Percentiles rank a stretch among this genome's conserved stretches.
phyloP scores from a whole-genome alignment of 2,113 vertebrate genomes.

The Ammodytes dubius region DNA sequence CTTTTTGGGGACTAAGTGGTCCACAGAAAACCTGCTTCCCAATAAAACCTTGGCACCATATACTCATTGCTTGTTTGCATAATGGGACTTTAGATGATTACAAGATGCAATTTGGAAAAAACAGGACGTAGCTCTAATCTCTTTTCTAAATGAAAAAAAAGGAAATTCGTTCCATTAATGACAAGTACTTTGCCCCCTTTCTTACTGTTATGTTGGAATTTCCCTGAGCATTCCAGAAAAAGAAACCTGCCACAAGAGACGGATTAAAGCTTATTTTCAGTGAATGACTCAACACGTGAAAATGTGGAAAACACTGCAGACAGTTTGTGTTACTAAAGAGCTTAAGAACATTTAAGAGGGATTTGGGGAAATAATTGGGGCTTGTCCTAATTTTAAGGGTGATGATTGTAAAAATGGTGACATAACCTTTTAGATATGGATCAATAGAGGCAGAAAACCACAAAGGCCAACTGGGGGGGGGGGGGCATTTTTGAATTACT shows the following conservation, averaged over 20 bases:
- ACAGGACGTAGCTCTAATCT: slow-evolving; percentile 46
- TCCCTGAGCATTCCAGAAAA: slow-evolving; percentile 63
- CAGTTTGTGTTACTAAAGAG: slow-evolving; percentile 80
- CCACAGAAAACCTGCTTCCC: slow-evolving; percentile 7
- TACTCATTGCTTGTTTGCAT: slow-evolving; percentile 20
- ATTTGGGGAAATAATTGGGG: slow-evolving; percentile 77
- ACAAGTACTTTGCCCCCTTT: slow-evolving; percentile 60
- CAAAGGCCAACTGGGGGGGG: slow-evolving; percentile 9
- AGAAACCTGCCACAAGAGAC: slow-evolving; percentile 73
- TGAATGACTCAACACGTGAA: slow-evolving; percentile 77
- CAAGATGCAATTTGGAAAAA: slow-evolving; percentile 47
- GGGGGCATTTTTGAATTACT: not conserved
- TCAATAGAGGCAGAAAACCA: slow-evolving; percentile 36
- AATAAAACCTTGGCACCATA: slow-evolving; percentile 21
- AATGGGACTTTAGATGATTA: slow-evolving; percentile 37
- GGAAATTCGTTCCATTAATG: slow-evolving; percentile 50
- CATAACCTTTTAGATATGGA: slow-evolving; percentile 42
- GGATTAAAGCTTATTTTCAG: slow-evolving; percentile 80
- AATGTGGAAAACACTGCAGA: slow-evolving; percentile 69
- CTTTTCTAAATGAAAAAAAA: slow-evolving; percentile 30
- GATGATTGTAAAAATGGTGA: slow-evolving; percentile 54
- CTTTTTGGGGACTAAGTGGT: slow-evolving; percentile 14
- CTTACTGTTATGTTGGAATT: slow-evolving; percentile 64
- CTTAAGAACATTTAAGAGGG: slow-evolving; percentile 82
- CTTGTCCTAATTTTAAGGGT: slow-evolving; percentile 69